Base-by-base conservation (phyloP, 2,113 vertebrate species). In the Eolophus roseicapilla region DNA sequence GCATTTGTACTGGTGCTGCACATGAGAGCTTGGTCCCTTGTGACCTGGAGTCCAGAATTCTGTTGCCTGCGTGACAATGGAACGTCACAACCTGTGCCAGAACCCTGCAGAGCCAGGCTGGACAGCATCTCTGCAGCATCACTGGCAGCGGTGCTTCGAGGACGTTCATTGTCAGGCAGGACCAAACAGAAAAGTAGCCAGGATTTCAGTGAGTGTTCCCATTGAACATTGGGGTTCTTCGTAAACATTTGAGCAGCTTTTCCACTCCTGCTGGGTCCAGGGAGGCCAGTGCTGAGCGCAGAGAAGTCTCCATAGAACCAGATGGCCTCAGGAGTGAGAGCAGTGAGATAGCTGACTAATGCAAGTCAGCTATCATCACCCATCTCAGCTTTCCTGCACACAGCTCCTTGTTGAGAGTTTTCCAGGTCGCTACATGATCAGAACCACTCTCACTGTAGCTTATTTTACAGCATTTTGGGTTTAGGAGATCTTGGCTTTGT, bases 141-240 rank as follows among this genome's bases (percentile, higher is more conserved):
- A 33, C 67, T 63, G 9, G 41, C 37, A 31, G 27, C 68, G 84
- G 75, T 8, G n/a, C 43, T 92, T 43, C 46, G 73, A 67, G 47
- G 90, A 64, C 10, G 0, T 37, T 47, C 20, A 37, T 69, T 7
- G 3, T 27, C 71, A 62, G 37, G 24, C 71, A 88, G 65, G 27
- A 92, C 16, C 15, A 18, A 86, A 33, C 18, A 59, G 59, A 74
- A 75, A 59, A 86, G 20, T 13, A 75, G 9, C 70, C 6, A 7
- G 70, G 84, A 88, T 82, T 77, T 74, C 0, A 80, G 95, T 97
- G 90, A 97, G 95, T 82, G 43, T 70, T 71, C 47, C n/a, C n/a
- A 76, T 41, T 41, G 43, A 80, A 70, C 33, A 16, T 9, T 2
- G 9, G 4, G 2, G 6, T 10, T 35, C 46, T 71, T 24, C 39